Evolutionary conservation across 2,888 invertebrate genomes (phyloP).

Genomic region (Drosophila leonis): DNA sequence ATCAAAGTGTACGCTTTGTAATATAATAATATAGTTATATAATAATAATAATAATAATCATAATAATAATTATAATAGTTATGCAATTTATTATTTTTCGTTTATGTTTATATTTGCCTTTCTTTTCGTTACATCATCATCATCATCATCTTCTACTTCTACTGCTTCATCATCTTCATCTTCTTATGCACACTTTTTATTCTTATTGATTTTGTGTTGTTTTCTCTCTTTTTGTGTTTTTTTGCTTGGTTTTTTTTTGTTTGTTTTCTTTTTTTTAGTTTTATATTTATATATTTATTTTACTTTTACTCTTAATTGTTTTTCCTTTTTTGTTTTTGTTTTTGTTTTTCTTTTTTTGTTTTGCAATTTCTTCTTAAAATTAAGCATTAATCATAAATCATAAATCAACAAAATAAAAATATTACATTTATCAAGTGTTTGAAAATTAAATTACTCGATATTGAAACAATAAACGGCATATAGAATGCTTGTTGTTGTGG

Average conservation of each 20-base stretch:
- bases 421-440: conserved; percentile 70
- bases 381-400: conserved; percentile 73
- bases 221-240: conserved; percentile 18
- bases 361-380: conserved; percentile 53
- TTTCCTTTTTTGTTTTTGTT: conserved; percentile 13
- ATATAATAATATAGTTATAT: conserved; percentile 65
- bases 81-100: conserved; percentile 38
- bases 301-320: conserved; percentile 17
- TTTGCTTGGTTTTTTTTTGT: conserved; percentile 9
- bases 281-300: conserved; percentile 1
- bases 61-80: conserved; percentile 66
- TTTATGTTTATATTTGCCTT: conserved; percentile 43
- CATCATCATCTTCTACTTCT: background rate
- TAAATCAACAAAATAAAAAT: conserved; percentile 78
- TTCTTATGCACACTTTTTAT: conserved; percentile 28
- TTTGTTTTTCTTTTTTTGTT: conserved; percentile 22
- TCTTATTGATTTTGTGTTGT: conserved; percentile 44
- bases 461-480: conserved; percentile 62
- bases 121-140: conserved; percentile 44
- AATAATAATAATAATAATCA: conserved; percentile 65
- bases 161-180: conserved; percentile 21
- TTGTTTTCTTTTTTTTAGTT: conserved; percentile 20
- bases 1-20: conserved; percentile 80
- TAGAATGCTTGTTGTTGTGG: conserved; percentile 19
- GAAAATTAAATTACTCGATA: conserved; percentile 64